Evolutionary conservation across 1,140 invertebrate genomes (phyloP).

Genomic region (Aphelinus atriplicis): DNA sequence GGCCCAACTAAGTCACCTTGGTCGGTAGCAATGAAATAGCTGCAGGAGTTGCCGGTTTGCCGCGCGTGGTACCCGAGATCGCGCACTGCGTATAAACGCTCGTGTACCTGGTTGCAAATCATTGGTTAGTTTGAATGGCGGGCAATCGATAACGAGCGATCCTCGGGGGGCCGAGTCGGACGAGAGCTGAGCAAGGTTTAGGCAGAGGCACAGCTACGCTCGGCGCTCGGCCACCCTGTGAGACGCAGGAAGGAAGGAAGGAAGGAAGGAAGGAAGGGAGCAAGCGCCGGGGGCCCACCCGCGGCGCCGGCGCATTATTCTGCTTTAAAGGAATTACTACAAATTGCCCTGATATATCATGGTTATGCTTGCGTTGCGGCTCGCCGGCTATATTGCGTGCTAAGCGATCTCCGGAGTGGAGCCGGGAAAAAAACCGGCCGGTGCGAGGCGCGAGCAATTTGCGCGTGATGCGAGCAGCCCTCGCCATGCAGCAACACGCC

Average conservation of each 20-base stretch:
- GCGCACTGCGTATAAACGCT: neutral
- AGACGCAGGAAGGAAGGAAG: neutral
- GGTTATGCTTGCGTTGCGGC: constrained; percentile 49
- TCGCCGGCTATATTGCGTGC: constrained; percentile 47
- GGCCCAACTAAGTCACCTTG: no score
- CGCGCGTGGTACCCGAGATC: neutral
- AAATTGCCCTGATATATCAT: constrained; percentile 56
- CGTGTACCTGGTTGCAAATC: constrained; percentile 29
- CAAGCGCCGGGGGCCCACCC: constrained; percentile 31
- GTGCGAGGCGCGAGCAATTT: constrained; percentile 11
- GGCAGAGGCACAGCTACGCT: no score
- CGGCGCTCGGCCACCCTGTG: no score
- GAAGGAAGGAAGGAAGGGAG: constrained; percentile 13
- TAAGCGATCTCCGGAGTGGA: constrained; percentile 31
- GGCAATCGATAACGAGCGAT: constrained; percentile 26
- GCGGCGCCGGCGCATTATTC: constrained; percentile 40
- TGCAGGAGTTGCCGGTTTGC: constrained; percentile 8
- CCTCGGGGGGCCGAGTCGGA: no score
- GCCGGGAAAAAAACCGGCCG: neutral
- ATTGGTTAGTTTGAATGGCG: constrained; percentile 20
- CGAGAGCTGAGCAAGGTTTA: no score
- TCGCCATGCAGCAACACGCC: no score
- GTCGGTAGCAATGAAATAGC: constrained; percentile 29
- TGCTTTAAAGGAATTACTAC: constrained; percentile 55
- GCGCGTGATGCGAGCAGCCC: neutral